A percentile compares a stretch with the other conserved stretches of the same genome.
Conservation (phyloP, 2,888 invertebrate genomes). For the Nesidiocoris tenuis region DNA sequence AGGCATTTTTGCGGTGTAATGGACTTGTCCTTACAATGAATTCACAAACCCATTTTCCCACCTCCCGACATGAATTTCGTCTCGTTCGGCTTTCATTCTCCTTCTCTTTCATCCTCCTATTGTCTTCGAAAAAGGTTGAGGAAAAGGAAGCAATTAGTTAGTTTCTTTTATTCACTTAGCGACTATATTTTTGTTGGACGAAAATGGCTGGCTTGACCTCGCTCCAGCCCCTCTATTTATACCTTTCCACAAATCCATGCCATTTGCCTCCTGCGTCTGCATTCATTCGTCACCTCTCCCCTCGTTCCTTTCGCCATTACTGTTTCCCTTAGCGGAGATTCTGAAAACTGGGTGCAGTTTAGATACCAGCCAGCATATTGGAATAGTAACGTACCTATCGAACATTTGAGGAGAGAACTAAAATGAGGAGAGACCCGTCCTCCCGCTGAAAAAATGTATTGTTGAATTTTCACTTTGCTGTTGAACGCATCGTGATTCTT, state of each 20-base stretch:
- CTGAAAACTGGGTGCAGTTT: too few relatives aligned
- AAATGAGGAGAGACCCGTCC: too few relatives aligned
- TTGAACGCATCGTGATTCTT: too few relatives aligned
- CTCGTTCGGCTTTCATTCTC: too few relatives aligned
- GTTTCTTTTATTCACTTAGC: neutral
- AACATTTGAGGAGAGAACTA: too few relatives aligned
- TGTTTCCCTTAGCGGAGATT: too few relatives aligned
- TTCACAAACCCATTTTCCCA: conserved; percentile 11
- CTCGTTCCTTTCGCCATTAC: neutral
- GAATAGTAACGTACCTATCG: too few relatives aligned
- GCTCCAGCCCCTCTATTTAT: conserved; percentile 2
- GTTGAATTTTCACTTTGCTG: too few relatives aligned
- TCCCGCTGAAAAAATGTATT: too few relatives aligned
- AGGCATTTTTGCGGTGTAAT: conserved; percentile 29
- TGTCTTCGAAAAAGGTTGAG: neutral
- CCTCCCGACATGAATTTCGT: neutral
- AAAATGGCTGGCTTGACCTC: neutral
- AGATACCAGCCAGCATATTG: too few relatives aligned
- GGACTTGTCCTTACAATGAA: conserved; percentile 16
- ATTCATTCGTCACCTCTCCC: neutral
- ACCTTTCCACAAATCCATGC: neutral
- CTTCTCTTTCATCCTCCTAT: neutral
- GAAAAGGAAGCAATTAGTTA: conserved; percentile 11
- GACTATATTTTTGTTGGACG: neutral
- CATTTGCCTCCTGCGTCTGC: neutral